Percentiles rank a stretch among this genome's conserved stretches.
Conservation (phyloP, 2,797 vertebrate genomes). For the Paratrypauchen microcephalus region DNA sequence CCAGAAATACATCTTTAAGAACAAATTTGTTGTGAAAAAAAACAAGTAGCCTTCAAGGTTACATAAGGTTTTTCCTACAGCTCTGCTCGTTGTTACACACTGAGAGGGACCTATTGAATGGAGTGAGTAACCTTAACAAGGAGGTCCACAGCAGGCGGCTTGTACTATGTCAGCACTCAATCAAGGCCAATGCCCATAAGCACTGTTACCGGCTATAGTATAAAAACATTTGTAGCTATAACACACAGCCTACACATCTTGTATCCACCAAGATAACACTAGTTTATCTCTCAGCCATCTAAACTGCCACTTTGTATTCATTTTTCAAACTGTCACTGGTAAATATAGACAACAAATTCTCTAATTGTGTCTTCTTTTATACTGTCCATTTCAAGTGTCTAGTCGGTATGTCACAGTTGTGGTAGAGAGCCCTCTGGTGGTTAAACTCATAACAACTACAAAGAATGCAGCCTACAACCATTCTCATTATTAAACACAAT, state of each 20-base stretch:
- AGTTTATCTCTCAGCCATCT: background rate
- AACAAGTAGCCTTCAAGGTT: background rate
- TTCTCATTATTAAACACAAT: background rate
- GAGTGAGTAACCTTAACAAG: slow-evolving; percentile 35
- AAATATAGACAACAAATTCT: background rate
- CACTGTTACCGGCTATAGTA: too few relatives aligned
- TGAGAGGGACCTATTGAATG: slow-evolving; percentile 32
- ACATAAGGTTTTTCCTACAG: slow-evolving; percentile 1
- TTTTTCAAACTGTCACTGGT: background rate
- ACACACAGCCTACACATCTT: background rate
- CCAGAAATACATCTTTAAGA: too few relatives aligned
- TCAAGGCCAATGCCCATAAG: background rate
- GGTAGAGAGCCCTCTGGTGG: slow-evolving; percentile 65
- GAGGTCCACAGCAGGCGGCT: slow-evolving; percentile 34
- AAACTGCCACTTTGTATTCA: background rate
- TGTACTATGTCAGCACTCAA: slow-evolving; percentile 19
- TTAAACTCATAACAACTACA: slow-evolving; percentile 46
- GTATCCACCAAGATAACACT: too few relatives aligned
- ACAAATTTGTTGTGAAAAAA: background rate
- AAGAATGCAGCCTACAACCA: too few relatives aligned
- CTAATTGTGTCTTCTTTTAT: background rate
- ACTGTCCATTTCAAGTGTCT: background rate
- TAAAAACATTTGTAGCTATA: background rate
- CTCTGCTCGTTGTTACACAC: slow-evolving; percentile 39
- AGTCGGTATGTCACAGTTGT: background rate